phyloP scores from a whole-genome alignment of 2,888 invertebrate genomes.

The Stenchaetothrips biformis region DNA sequence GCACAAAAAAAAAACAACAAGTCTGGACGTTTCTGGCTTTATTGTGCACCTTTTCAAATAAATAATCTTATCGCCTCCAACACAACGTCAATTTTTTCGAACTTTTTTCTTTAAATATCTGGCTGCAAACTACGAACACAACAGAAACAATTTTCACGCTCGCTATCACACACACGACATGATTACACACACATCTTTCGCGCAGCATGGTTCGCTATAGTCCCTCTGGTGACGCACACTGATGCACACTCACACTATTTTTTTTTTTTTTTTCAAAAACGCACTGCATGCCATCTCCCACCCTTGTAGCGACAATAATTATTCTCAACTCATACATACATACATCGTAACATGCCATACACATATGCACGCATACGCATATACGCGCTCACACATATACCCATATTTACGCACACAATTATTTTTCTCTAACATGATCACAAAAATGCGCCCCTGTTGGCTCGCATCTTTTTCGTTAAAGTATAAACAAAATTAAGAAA shows the following conservation, averaged over 20 bases:
- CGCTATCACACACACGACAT: neutral
- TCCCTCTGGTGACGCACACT: too few species aligned
- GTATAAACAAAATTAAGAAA: neutral
- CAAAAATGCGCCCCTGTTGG: neutral
- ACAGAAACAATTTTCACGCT: neutral
- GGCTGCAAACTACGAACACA: neutral
- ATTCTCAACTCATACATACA: neutral
- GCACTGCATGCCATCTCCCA: too few species aligned
- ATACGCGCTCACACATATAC: neutral
- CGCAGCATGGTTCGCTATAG: too few species aligned
- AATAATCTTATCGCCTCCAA: too few species aligned
- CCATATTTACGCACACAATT: neutral
- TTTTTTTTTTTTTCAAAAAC: too few species aligned
- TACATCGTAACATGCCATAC: neutral
- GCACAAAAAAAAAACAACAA: too few species aligned
- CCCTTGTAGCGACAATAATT: too few species aligned
- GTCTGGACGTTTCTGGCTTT: too few species aligned
- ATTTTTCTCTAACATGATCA: neutral
- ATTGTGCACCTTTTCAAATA: too few species aligned
- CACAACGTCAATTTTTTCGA: too few species aligned
- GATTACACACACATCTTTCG: too few species aligned
- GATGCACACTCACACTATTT: too few species aligned
- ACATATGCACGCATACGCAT: neutral
- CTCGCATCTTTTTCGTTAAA: neutral
- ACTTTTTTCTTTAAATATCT: neutral